These are phyloP conservation scores for Beroe ovata DNA, from an alignment of 37 sponge, comb jelly and placozoan genomes.

Conservation along the genomic window DNA sequence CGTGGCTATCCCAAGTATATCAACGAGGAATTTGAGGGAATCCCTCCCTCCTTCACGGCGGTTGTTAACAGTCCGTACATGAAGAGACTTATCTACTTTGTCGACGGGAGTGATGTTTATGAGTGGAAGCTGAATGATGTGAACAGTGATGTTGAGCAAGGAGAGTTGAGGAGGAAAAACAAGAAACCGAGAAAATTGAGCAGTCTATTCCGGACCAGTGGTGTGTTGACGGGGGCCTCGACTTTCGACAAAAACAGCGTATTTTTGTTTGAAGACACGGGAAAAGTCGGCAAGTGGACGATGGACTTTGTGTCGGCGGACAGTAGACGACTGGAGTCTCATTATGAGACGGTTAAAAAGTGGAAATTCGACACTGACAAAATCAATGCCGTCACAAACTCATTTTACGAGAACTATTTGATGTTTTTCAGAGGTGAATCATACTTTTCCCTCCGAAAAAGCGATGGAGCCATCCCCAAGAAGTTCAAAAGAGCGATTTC, in stretches of 20 bases:
- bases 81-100: background rate
- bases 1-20: conserved; percentile 26
- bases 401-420: background rate
- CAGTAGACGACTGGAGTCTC: background rate
- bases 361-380: background rate
- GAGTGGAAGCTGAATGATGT: conserved; percentile 11
- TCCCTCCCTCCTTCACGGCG: conserved; percentile 8
- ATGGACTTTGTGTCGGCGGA: background rate
- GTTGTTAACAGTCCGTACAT: conserved; percentile 4
- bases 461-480: background rate
- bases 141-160: background rate
- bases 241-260: conserved; percentile 23
- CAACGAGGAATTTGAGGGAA: background rate
- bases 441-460: background rate
- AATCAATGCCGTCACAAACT: background rate
- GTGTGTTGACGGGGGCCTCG: background rate
- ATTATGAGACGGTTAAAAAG: background rate
- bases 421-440: background rate
- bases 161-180: background rate
- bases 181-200: background rate
- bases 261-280: background rate
- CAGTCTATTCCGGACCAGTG: background rate
- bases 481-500: conserved; percentile 21
- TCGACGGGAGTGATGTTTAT: background rate
- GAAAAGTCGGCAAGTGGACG: background rate